Evolutionary conservation across 2,113 vertebrate genomes (phyloP).

Genomic region (Chionis minor): DNA sequence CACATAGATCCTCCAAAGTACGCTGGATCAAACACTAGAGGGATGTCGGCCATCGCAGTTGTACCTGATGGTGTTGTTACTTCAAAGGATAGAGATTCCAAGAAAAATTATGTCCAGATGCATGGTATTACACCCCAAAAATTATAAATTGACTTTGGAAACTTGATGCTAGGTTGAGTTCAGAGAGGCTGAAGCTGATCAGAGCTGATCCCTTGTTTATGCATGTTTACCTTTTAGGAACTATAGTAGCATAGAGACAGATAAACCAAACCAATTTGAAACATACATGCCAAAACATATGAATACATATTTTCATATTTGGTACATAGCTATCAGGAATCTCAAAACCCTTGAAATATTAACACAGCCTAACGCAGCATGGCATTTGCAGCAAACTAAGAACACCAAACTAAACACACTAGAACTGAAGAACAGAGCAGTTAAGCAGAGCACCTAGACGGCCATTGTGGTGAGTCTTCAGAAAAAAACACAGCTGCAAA

Average conservation of each 20-base stretch:
- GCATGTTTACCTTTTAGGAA: neutral
- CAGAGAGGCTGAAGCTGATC: neutral
- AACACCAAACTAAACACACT: neutral
- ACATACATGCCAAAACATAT: neutral
- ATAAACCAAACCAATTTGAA: neutral
- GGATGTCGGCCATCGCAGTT: neutral
- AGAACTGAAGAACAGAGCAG: neutral
- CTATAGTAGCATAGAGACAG: neutral
- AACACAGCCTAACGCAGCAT: neutral
- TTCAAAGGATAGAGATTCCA: neutral
- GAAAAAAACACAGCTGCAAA: neutral
- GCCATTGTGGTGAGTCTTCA: neutral
- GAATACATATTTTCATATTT: neutral
- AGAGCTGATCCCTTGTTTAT: neutral
- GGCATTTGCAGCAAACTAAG: neutral
- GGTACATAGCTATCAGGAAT: neutral
- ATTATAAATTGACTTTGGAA: neutral
- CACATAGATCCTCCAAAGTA: neutral
- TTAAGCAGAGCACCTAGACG: neutral
- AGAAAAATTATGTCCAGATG: neutral
- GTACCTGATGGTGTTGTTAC: neutral
- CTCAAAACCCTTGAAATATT: neutral
- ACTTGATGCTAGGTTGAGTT: neutral
- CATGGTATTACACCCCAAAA: neutral
- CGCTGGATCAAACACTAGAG: neutral